phyloP scores from a whole-genome alignment of 1,140 invertebrate genomes.

The Plectrocnemia conspersa region DNA sequence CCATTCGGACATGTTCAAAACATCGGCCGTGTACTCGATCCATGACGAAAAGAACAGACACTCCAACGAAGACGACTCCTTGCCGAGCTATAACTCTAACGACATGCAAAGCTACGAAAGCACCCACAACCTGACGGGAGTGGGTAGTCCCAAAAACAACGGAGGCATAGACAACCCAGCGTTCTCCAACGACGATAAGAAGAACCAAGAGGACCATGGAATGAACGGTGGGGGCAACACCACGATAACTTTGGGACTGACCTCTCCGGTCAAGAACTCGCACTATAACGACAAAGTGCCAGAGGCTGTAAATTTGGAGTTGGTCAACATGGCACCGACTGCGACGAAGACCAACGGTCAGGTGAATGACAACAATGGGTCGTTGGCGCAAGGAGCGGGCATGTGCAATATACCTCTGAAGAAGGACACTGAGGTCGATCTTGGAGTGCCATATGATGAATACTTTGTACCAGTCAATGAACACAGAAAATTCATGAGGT shows the following conservation, averaged over 20 bases:
- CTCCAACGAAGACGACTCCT: constrained; percentile 22
- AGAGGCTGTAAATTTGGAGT: constrained; percentile 75
- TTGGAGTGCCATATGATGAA: constrained; percentile 71
- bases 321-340: constrained; percentile 70
- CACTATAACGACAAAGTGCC: constrained; percentile 31
- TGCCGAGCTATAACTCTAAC: constrained; percentile 25
- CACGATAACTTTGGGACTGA: constrained; percentile 24
- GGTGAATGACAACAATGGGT: constrained; percentile 36
- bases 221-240: constrained; percentile 28
- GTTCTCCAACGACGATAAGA: constrained; percentile 26
- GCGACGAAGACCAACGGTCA: constrained; percentile 41
- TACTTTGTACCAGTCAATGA: constrained; percentile 82
- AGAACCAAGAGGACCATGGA: constrained; percentile 13
- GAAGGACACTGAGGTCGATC: constrained; percentile 67
- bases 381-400: constrained; percentile 41
- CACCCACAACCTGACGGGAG: constrained; percentile 27
- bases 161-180: constrained; percentile 30
- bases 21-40: constrained; percentile 27
- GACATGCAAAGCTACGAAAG: constrained; percentile 34
- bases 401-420: constrained; percentile 50
- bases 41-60: constrained; percentile 24
- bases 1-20: constrained; percentile 5
- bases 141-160: constrained; percentile 18
- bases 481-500: constrained; percentile 80
- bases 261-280: constrained; percentile 25